A percentile compares a stretch with the other conserved stretches of the same genome.
phyloP scores from a whole-genome alignment of 2,888 invertebrate genomes.

The Spodoptera exigua region DNA sequence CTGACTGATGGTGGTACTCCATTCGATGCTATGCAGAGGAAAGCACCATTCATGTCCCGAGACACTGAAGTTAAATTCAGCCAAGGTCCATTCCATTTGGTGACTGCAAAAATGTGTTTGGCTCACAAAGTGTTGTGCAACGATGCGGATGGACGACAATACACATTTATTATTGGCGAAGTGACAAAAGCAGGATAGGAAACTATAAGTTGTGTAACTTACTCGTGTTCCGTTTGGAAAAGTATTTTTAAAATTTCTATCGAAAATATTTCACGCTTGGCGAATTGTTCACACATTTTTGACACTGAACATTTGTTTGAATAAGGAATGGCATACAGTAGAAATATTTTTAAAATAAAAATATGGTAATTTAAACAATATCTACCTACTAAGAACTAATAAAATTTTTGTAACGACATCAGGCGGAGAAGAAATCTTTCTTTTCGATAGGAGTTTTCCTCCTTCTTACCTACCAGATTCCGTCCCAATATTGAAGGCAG shows the following conservation, averaged over 20 bases:
- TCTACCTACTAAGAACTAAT: too few relatives aligned
- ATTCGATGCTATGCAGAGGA: conserved; percentile 91
- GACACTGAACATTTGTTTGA: too few relatives aligned
- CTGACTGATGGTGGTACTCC: conserved; percentile 87
- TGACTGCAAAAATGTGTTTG: conserved; percentile 71
- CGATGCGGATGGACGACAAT: conserved; percentile 13
- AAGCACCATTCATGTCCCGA: conserved; percentile 90
- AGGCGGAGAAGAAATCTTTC: not conserved
- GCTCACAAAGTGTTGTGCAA: conserved; percentile 28
- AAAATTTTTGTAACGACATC: too few relatives aligned
- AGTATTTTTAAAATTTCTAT: not conserved
- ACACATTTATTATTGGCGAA: conserved; percentile 11
- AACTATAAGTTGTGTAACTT: conserved; percentile 12
- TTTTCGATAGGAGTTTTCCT: not conserved
- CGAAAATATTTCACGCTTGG: too few relatives aligned
- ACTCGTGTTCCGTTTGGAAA: conserved; percentile 1
- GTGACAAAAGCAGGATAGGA: conserved; percentile 18
- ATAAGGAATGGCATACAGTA: too few relatives aligned
- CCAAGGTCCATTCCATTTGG: conserved; percentile 86
- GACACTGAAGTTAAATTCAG: conserved; percentile 87
- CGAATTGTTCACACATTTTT: too few relatives aligned
- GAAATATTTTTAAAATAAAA: too few relatives aligned
- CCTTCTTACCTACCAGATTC: conserved; percentile 62
- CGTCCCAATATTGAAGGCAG: conserved; percentile 79
- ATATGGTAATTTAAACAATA: too few relatives aligned